Evolutionary conservation across 2,113 vertebrate genomes (phyloP), one percentile per base, ranked within the genome.

Genomic region (Penelope pileata): DNA sequence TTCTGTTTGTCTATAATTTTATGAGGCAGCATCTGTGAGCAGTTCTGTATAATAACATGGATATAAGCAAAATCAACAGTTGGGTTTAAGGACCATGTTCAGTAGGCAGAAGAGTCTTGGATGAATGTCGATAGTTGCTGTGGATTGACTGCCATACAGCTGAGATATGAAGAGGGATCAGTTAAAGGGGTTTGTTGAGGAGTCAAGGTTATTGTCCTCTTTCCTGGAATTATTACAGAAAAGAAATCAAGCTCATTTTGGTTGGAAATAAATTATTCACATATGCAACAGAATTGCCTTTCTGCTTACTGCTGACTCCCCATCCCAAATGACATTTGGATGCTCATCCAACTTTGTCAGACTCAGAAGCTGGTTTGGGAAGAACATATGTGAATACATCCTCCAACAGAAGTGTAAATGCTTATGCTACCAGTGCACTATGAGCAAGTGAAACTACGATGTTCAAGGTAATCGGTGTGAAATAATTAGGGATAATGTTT

Each of bases 1-100:
- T 91, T 91, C 95, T 83, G 68, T 94, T 95, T 96, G 83, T 90
- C 90, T 94, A n/a, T 43, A 76, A 9, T 88, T 94, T 93, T 85
- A 74, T 83, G 75, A 53, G 51, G n/a, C 15, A 67, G 91, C 91
- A 86, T 95, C 90, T 96, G 89, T 5, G 75, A 88, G 82, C 83
- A 36, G 50, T 27, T 94, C 51, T 78, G 59, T 93, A 34, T 82
- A 85, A 89, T 54, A 92, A 89, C 66, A 42, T n/a, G 51, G 43
- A 66, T 68, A n/a, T 23, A 73, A 85, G n/a, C 69, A 59, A 87
- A 93, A 87, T 88, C 82, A 92, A 83, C 91, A 83, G 66, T 88
- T 95, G 91, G 58, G 32, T 74, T 95, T 94, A 13, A 94, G 75
- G 63, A 40, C 70, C 91, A 64, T 67, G 62, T 26, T 95, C 58